These are phyloP conservation scores for Ibidorhyncha struthersii DNA, from an alignment of 2,113 vertebrate species.

Conservation along the genomic window DNA sequence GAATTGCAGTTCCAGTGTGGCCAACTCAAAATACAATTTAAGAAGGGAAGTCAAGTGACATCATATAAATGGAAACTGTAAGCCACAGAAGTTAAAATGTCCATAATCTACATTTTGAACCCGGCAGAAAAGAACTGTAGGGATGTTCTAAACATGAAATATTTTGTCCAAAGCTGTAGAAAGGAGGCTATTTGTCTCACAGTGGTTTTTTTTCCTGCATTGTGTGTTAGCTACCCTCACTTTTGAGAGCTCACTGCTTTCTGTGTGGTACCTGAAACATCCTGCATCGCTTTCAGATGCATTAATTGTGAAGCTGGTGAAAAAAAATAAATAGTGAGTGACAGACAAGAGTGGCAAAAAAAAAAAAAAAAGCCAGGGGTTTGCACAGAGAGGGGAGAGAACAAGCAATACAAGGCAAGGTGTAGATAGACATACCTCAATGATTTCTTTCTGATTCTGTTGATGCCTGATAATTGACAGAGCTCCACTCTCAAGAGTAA, in stretches of 20 bases:
- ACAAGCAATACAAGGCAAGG: background rate
- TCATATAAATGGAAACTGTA: background rate
- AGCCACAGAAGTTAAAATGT: background rate
- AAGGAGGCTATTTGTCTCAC: background rate
- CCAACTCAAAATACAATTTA: background rate
- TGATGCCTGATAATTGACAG: conserved; percentile 5
- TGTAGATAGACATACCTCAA: background rate
- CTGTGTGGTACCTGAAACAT: background rate
- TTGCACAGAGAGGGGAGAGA: background rate
- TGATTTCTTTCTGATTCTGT: background rate
- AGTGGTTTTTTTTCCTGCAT: background rate
- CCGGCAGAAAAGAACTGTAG: background rate
- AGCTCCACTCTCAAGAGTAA: background rate
- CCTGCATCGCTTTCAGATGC: background rate
- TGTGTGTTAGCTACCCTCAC: background rate
- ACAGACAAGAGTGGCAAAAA: background rate
- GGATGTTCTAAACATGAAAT: background rate
- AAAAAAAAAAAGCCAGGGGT: background rate
- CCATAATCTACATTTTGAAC: background rate
- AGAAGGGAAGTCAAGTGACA: background rate
- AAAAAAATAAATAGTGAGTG: background rate
- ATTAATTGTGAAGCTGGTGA: background rate
- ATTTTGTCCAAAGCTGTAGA: background rate
- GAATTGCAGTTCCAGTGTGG: background rate
- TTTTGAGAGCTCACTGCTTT: background rate